Base-by-base conservation (phyloP, 2,113 vertebrate species). In the Orthochromis indermauri region DNA sequence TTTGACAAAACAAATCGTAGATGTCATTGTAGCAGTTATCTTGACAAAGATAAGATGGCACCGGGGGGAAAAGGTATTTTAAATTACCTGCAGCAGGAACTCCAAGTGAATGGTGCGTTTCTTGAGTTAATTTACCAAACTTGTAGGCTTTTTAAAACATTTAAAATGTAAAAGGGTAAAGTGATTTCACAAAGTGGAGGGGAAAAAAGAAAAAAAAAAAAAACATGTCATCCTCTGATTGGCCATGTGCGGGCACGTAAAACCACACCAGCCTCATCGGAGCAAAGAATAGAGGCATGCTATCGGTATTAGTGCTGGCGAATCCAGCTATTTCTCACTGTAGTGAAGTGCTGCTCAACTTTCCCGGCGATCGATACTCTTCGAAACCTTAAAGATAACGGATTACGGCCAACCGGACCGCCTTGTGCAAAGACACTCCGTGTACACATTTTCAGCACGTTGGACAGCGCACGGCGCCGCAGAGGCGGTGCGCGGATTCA, bases 401-500 rank as follows among this genome's bases (percentile, higher is more conserved):
- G 19, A 26, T 53, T 8, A 28, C n/a, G n/a, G 28, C 61, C 45
- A 33, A 8, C 31, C 13, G 19, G 57, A 7, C 31, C 8, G 5
- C 28, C 5, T 26, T 57, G 10, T 82, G 85, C 21, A n/a, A 40
- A 51, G 76, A 57, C 81, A 83, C 86, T 87, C 84, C 83, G 84
- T 85, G 85, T 90, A 8, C 89, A 87, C 91, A 80, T 84, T 83
- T 76, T 89, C 94, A 95, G 94, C 88, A 95, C 94, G 81, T 66
- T 81, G 94, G 93, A 91, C 91, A 95, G 93, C 92, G 89, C 93
- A 14, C 84, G 80, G 61, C 91, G 84, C 94, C 89, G 94, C 94
- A 94, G 92, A 91, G 94, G 85, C 85, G 51, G 86, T 71, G 92
- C 63, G 91, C 66, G 92, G 90, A 95, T 94, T 96, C 95, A 96